Evolutionary conservation across 64 coral and sea anemone species (phyloP).

Genomic region (Porites lutea): DNA sequence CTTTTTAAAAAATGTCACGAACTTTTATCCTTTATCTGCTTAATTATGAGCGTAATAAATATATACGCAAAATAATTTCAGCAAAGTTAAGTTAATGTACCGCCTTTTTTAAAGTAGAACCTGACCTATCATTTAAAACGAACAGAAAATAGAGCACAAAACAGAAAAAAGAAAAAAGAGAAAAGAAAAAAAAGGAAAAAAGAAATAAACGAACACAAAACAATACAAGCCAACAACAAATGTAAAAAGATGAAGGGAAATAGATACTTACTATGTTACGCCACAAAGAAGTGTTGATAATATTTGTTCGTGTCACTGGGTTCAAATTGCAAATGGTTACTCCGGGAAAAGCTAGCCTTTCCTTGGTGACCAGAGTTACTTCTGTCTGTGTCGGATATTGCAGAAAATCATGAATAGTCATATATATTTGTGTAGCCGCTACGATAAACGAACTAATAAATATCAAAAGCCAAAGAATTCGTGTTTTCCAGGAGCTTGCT

Average conservation of each 20-base stretch:
- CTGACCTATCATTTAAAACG: no score
- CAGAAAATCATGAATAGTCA: neutral
- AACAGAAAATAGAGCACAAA: no score
- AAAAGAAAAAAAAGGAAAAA: neutral
- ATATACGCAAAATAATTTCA: no score
- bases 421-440: constrained; percentile 10
- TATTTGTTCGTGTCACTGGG: constrained; percentile 12
- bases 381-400: constrained; percentile 23
- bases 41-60: no score
- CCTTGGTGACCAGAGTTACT: neutral
- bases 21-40: no score
- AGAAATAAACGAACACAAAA: no score
- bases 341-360: constrained; percentile 7
- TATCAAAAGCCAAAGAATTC: constrained; percentile 25
- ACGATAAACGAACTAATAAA: neutral
- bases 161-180: no score
- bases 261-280: constrained; percentile 25
- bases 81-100: no score
- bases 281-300: neutral
- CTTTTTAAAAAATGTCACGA: no score
- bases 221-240: neutral
- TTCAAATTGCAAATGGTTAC: constrained; percentile 59
- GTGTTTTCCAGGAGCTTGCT: constrained; percentile 19
- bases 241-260: neutral
- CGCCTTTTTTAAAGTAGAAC: no score